Evolutionary conservation across 2,888 invertebrate genomes (phyloP).

Genomic region (Helleia helle): DNA sequence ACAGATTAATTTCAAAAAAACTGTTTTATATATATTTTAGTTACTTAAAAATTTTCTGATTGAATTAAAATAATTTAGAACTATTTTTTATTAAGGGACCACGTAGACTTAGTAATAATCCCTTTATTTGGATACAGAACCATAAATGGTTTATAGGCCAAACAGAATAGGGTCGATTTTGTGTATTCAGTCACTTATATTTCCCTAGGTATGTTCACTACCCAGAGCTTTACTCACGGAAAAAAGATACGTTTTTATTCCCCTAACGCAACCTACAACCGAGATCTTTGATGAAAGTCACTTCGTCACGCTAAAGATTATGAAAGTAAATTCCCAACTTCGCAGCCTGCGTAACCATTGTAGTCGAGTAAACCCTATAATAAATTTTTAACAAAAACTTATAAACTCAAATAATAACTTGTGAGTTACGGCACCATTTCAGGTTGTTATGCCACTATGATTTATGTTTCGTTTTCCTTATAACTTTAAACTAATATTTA

Average conservation of each 20-base stretch:
- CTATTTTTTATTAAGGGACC: too few relatives aligned
- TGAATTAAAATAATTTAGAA: too few relatives aligned
- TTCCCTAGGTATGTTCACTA: too few relatives aligned
- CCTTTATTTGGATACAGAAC: too few relatives aligned
- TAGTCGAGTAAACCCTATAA: slow-evolving; percentile 4
- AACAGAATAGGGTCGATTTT: too few relatives aligned
- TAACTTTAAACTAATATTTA: slow-evolving; percentile 12
- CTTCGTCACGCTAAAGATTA: slow-evolving; percentile 5
- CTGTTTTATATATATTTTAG: too few relatives aligned
- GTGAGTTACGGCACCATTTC: slow-evolving; percentile 10
- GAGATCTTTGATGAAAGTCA: not conserved
- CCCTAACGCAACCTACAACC: not conserved
- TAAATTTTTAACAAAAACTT: slow-evolving; percentile 9
- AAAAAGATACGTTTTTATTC: not conserved
- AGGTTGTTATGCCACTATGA: slow-evolving; percentile 8
- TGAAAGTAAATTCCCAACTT: not conserved
- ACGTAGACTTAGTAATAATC: too few relatives aligned
- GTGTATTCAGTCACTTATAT: too few relatives aligned
- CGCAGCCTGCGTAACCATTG: not conserved
- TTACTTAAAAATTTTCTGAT: too few relatives aligned
- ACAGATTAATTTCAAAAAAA: too few relatives aligned
- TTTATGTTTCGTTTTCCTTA: slow-evolving; percentile 7
- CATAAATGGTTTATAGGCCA: too few relatives aligned
- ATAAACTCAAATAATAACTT: slow-evolving; percentile 9
- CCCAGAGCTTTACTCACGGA: too few relatives aligned